Conservation (phyloP, 2,888 invertebrate species). For the Drosophila kanekoi region DNA sequence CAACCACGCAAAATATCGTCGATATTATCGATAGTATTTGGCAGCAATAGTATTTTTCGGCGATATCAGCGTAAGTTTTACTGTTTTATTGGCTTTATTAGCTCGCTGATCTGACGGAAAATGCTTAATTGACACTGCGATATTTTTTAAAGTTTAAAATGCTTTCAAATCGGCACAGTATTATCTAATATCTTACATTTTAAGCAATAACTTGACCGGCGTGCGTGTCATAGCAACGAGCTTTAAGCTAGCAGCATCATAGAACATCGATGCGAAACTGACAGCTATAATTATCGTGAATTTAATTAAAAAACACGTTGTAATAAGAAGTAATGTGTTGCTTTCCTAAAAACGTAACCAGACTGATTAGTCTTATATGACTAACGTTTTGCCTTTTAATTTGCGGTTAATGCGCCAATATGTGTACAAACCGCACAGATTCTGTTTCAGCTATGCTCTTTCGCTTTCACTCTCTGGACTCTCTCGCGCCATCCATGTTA, state of each 20-base stretch:
- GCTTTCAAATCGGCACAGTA: too few relatives aligned
- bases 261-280: background rate
- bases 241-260: background rate
- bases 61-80: too few relatives aligned
- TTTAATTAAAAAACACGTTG: background rate
- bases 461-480: constrained; percentile 43
- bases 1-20: constrained; percentile 21
- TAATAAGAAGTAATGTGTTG: background rate
- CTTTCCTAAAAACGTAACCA: background rate
- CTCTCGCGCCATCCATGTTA: constrained; percentile 39
- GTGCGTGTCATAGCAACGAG: constrained; percentile 10
- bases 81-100: too few relatives aligned
- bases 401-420: background rate
- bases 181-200: background rate
- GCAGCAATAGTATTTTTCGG: too few relatives aligned
- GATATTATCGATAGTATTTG: constrained; percentile 31
- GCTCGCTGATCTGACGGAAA: too few relatives aligned
- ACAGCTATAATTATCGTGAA: constrained; percentile 9
- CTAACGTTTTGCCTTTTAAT: background rate
- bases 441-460: constrained; percentile 15
- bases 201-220: background rate
- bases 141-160: too few relatives aligned
- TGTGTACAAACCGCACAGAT: constrained; percentile 3
- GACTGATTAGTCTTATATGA: background rate
- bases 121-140: too few relatives aligned